These are phyloP conservation scores for Cerastis rubricosa DNA, from an alignment of 2,888 invertebrate genomes.

Conservation along the genomic window DNA sequence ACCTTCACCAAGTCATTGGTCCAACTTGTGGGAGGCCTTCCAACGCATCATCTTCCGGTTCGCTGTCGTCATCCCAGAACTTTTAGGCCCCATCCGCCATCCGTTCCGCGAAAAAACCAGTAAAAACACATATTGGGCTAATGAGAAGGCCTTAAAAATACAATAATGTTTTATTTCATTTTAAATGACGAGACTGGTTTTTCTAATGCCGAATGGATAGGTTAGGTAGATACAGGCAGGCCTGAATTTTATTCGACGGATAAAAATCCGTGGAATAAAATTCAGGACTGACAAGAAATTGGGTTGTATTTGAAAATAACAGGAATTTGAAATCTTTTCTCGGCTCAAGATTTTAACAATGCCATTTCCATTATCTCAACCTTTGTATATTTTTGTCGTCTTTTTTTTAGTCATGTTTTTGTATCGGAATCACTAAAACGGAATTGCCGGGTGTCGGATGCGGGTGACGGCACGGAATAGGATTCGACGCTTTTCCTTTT, in stretches of 20 bases:
- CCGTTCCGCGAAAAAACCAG: not conserved
- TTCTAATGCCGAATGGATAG: not conserved
- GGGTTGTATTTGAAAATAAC: conserved; percentile 1
- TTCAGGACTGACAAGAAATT: not conserved
- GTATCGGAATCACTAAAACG: conserved; percentile 6
- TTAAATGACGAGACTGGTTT: not conserved
- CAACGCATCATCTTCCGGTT: too few relatives aligned
- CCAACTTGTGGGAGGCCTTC: too few relatives aligned
- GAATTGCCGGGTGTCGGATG: not conserved
- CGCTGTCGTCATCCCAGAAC: too few relatives aligned
- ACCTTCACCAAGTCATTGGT: too few relatives aligned
- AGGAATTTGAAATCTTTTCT: not conserved
- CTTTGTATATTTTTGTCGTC: conserved; percentile 20
- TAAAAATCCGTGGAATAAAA: not conserved
- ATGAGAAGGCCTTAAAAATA: not conserved
- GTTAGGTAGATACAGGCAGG: too few relatives aligned
- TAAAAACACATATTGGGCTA: not conserved
- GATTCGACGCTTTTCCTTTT: conserved; percentile 18
- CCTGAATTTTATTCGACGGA: too few relatives aligned
- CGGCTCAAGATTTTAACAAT: not conserved
- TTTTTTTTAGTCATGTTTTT: conserved; percentile 1
- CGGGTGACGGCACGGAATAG: conserved; percentile 6
- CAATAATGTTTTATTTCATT: not conserved
- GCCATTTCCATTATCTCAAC: not conserved
- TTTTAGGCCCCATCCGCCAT: too few relatives aligned